These are phyloP conservation scores for Cabera pusaria DNA, from an alignment of 2,888 invertebrate species.

Conservation along the genomic window DNA sequence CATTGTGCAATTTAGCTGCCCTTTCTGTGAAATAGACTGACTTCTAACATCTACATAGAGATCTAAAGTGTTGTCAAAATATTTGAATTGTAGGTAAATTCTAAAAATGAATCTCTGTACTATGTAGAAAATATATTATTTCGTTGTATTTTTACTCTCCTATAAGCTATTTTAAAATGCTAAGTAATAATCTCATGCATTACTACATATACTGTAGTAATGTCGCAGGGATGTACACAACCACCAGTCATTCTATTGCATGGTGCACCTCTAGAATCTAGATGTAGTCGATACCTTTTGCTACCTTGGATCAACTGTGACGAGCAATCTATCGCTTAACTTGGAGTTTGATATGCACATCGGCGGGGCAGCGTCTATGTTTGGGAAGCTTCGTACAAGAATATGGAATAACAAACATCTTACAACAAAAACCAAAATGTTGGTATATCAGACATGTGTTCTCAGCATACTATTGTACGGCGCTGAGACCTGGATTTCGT, in stretches of 20 bases:
- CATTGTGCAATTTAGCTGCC: no score
- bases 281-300: conserved; percentile 4
- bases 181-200: no score
- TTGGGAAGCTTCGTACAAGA: conserved; percentile 15
- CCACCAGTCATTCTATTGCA: background rate
- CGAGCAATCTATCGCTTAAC: conserved; percentile 4
- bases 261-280: conserved; percentile 1
- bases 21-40: no score
- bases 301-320: conserved; percentile 1
- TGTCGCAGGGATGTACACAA: background rate
- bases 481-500: conserved; percentile 18
- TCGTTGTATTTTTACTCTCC: no score
- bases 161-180: no score
- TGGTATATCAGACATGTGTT: conserved; percentile 18
- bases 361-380: conserved; percentile 21
- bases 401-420: conserved; percentile 18
- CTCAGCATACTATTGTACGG: conserved; percentile 15
- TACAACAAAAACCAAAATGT: conserved; percentile 3
- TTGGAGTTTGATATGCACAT: conserved; percentile 19
- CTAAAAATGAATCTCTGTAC: no score
- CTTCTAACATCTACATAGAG: no score
- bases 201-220: no score
- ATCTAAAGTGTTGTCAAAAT: no score
- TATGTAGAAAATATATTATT: no score
- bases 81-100: no score